These are phyloP conservation scores for Petromus typicus DNA, from an alignment of 2,113 vertebrate species.

Conservation along the genomic window DNA sequence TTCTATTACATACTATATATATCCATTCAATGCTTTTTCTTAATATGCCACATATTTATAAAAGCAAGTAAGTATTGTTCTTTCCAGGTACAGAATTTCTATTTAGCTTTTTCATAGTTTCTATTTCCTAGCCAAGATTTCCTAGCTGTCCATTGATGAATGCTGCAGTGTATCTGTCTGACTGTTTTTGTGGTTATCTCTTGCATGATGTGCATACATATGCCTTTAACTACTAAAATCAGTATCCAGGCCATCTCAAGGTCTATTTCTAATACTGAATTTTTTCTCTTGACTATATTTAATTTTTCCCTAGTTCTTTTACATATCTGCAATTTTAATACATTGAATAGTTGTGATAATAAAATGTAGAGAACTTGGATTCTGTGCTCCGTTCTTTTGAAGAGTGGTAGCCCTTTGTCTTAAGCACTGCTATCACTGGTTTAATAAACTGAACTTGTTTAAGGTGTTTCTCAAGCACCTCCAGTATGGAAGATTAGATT, in stretches of 20 bases:
- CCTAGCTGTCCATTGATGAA: not conserved
- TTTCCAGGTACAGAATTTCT: slow-evolving; percentile 22
- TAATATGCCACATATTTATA: not conserved
- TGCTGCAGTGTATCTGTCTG: not conserved
- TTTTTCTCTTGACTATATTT: not conserved
- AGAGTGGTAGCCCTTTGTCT: not conserved
- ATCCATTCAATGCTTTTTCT: not conserved
- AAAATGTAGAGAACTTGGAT: not conserved
- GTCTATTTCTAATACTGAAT: not conserved
- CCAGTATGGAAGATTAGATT: not conserved
- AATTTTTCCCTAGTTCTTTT: not conserved
- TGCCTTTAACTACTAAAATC: not conserved
- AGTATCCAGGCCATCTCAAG: not conserved
- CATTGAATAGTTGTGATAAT: not conserved
- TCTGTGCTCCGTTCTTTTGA: not conserved
- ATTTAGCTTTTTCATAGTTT: not conserved
- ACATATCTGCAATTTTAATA: not conserved
- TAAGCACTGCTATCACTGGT: not conserved
- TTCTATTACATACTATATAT: not conserved
- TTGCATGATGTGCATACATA: not conserved
- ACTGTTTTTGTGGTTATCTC: not conserved
- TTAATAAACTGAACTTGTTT: not conserved
- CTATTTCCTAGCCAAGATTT: not conserved
- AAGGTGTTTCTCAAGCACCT: not conserved
- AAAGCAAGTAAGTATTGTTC: not conserved